Conservation (phyloP, 2,113 vertebrate genomes). For the Geococcyx californianus region DNA sequence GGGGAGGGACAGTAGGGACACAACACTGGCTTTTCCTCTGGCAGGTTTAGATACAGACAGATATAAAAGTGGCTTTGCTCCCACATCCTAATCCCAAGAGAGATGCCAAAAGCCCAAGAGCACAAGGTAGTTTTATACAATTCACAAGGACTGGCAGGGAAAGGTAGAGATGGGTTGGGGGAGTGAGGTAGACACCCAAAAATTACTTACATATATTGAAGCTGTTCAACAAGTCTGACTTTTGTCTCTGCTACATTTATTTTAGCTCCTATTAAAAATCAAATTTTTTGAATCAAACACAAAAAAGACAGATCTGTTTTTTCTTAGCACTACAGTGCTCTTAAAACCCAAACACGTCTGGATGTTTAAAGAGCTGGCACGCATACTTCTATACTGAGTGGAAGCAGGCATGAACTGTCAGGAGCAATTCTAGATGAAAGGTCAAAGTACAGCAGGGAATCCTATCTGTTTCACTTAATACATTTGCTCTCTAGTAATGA, state of each 20-base stretch:
- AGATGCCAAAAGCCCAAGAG: neutral
- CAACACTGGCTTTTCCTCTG: neutral
- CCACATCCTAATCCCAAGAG: neutral
- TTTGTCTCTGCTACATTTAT: neutral
- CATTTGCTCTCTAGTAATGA: conserved; percentile 5
- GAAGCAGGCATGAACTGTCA: conserved; percentile 50
- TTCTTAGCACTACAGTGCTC: neutral
- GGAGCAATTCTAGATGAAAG: conserved; percentile 32
- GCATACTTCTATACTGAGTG: neutral
- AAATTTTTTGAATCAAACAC: neutral
- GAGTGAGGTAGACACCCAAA: neutral
- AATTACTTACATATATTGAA: neutral
- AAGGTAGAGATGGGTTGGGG: neutral
- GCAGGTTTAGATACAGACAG: neutral
- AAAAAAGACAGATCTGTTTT: neutral
- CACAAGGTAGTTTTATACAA: neutral
- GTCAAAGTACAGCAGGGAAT: conserved; percentile 10
- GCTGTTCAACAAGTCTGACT: neutral
- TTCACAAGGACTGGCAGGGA: neutral
- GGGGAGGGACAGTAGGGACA: neutral
- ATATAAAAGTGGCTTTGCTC: neutral
- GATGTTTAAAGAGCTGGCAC: conserved; percentile 7
- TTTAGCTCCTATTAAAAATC: neutral
- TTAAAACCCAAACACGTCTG: neutral
- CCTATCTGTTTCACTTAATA: conserved; percentile 4